These are phyloP conservation scores for Sepiola atlantica DNA, from an alignment of 2,888 invertebrate species.

Conservation along the genomic window DNA sequence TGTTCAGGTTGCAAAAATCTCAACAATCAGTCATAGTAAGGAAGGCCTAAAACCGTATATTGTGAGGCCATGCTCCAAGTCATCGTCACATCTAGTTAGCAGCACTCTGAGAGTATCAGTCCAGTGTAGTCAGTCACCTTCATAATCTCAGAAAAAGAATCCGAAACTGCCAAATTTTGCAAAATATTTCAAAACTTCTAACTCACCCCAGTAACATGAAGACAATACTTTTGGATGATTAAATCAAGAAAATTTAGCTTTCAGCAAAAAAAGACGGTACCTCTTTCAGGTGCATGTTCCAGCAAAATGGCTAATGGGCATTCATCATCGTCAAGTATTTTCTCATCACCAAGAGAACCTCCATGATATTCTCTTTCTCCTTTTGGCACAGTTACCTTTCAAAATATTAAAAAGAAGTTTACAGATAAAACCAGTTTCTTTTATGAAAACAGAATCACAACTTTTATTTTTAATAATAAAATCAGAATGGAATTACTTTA, in stretches of 20 bases:
- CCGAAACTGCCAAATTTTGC: not conserved
- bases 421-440: not conserved
- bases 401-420: not conserved
- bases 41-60: too few relatives aligned
- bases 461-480: not conserved
- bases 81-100: too few relatives aligned
- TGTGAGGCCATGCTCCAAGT: too few relatives aligned
- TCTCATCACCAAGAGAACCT: constrained; percentile 79
- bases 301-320: constrained; percentile 90
- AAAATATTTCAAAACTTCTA: not conserved
- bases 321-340: constrained; percentile 96
- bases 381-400: constrained; percentile 67
- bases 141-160: too few relatives aligned
- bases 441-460: not conserved
- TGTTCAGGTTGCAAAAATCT: too few relatives aligned
- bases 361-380: constrained; percentile 69
- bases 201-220: not conserved
- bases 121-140: too few relatives aligned
- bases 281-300: constrained; percentile 70
- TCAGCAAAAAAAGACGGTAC: constrained; percentile 52
- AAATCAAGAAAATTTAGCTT: not conserved
- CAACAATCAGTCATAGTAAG: too few relatives aligned
- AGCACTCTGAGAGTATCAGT: too few relatives aligned
- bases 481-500: not conserved
- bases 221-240: not conserved